Evolutionary conservation across 2,888 invertebrate species (phyloP).

Genomic region (Eutolmus rufibarbis): DNA sequence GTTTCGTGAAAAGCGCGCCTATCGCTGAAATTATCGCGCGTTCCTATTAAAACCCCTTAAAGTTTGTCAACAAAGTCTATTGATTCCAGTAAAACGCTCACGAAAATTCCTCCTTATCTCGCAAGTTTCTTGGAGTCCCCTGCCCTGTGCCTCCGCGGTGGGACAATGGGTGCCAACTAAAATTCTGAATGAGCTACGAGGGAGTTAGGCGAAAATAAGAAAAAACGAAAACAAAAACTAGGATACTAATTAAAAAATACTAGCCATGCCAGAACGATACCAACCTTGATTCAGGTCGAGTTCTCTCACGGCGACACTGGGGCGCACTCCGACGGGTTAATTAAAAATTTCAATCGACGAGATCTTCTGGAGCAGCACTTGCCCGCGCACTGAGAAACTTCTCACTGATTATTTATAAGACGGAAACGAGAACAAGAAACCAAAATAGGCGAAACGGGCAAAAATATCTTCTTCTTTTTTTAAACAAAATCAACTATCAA

Average conservation of each 20-base stretch:
- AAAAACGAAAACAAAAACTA: background rate
- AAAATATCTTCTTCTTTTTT: background rate
- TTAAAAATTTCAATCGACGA: slow-evolving; percentile 19
- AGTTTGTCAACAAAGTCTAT: background rate
- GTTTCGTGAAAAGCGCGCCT: background rate
- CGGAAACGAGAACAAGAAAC: background rate
- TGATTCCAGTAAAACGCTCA: background rate
- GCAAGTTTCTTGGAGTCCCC: background rate
- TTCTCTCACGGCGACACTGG: slow-evolving; percentile 3
- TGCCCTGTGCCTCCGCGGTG: background rate
- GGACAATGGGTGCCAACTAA: background rate
- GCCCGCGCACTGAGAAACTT: background rate
- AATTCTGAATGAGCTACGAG: background rate
- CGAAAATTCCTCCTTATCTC: background rate
- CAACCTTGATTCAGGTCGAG: slow-evolving; percentile 23
- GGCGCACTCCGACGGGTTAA: background rate
- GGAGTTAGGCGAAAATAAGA: background rate
- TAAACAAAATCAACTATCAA: background rate
- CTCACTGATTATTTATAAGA: background rate
- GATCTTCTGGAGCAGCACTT: background rate
- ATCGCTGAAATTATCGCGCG: background rate
- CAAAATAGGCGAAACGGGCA: background rate
- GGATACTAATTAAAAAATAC: background rate
- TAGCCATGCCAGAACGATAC: background rate
- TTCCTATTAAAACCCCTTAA: background rate